These are phyloP conservation scores for Anhinga rufa DNA, from an alignment of 2,113 vertebrate genomes.

Conservation along the genomic window DNA sequence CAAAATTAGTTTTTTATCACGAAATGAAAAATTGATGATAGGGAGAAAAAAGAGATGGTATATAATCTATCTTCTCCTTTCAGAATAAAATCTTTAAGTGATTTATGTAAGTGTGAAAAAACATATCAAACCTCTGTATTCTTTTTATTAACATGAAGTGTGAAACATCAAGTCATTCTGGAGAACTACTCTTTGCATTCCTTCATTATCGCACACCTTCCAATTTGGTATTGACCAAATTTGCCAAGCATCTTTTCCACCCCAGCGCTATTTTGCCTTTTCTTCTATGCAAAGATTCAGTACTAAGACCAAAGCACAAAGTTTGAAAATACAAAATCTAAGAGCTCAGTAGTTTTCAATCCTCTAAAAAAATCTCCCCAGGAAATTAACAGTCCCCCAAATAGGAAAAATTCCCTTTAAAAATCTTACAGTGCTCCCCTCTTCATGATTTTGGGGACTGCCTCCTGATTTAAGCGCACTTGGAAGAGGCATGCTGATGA, in stretches of 20 bases:
- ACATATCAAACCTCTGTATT: accelerated
- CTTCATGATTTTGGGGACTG: background rate
- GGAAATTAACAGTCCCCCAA: background rate
- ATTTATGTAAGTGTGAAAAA: background rate
- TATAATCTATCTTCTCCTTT: background rate
- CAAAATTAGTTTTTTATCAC: background rate
- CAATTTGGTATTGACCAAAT: background rate
- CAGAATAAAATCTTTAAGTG: background rate
- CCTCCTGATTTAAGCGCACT: background rate
- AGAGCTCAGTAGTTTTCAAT: background rate
- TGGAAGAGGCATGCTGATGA: background rate
- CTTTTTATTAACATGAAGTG: background rate
- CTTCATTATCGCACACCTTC: background rate
- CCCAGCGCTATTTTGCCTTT: background rate
- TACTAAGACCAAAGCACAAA: background rate
- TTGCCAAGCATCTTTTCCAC: accelerated
- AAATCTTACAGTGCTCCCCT: background rate
- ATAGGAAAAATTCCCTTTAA: background rate
- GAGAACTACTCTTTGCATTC: background rate
- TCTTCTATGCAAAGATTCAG: background rate
- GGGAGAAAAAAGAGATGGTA: background rate
- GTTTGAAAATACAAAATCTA: background rate
- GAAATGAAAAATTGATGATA: background rate
- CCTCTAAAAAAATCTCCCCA: background rate
- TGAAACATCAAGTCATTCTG: background rate